Conservation (phyloP, 2,113 vertebrate genomes). For the Sebastes schlegelii region DNA sequence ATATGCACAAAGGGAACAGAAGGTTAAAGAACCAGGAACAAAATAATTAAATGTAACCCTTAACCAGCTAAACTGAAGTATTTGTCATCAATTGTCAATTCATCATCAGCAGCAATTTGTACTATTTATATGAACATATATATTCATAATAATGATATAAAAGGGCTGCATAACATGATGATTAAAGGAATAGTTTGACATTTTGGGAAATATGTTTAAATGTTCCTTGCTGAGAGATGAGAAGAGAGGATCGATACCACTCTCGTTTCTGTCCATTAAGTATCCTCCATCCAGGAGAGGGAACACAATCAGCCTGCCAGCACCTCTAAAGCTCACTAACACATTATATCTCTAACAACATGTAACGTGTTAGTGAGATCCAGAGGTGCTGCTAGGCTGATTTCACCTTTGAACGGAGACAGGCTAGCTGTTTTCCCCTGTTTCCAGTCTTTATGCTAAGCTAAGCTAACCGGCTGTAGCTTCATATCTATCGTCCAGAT, state of each 20-base stretch:
- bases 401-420: neutral
- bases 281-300: neutral
- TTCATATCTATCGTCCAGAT: too few relatives aligned
- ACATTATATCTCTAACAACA: neutral
- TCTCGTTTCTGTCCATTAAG: neutral
- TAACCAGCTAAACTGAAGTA: neutral
- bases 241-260: neutral
- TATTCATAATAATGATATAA: neutral
- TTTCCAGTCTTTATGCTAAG: too few relatives aligned
- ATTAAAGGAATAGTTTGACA: neutral
- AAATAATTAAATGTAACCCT: constrained; percentile 28
- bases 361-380: neutral
- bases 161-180: neutral
- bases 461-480: too few relatives aligned
- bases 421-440: too few relatives aligned
- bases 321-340: too few relatives aligned
- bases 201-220: neutral
- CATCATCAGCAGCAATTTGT: constrained; percentile 13
- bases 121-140: neutral
- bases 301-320: too few relatives aligned
- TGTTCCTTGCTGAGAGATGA: neutral
- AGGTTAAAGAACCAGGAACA: constrained; percentile 30
- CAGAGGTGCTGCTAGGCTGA: neutral
- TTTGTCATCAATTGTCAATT: constrained; percentile 1
- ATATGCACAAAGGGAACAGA: constrained; percentile 27